Evolutionary conservation across 2,113 vertebrate species (phyloP), one percentile per base, ranked within the genome.

Genomic region (Nothocercus julius): DNA sequence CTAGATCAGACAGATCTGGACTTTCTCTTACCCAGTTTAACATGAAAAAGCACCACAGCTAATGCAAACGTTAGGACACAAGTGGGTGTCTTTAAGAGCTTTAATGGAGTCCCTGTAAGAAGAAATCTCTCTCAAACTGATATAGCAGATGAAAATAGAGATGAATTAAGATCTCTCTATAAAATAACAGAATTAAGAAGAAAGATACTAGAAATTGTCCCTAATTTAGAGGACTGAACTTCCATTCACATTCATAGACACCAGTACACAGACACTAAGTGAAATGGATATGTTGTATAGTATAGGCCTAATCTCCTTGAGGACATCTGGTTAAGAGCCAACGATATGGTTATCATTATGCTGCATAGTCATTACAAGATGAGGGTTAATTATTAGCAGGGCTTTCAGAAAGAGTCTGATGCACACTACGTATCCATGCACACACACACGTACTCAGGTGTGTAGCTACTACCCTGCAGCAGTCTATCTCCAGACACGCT

Each of bases 361-460:
- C 74, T 45, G 58, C 21, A 79, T 25, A 84, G 92, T 82, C 96
- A 83, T 56, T 79, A 92, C 70, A 74, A 76, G 63, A 77, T 59
- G 77, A 82, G n/a, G 62, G 92, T 96, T 97, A 97, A 96, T 95
- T 89, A 95, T 96, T 93, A 96, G 78, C 92, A 95, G 89, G 69
- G 66, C 62, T 95, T 84, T 82, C 78, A 94, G 87, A 94, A 59
- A 58, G 30, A 87, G 77, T 75, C 87, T 93, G 86, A 93, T 87
- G 77, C 84, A 90, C 84, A 36, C 81, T 58, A 70, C 78, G 56
- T 30, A 84, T 69, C 51, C 83, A 53, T 28, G 58, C 32, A 76
- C 24, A 58, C 22, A 62, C 25, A 51, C 25, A 73, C 42, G 28
- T 56, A 30, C 54, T 32, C 16, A 32, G 8, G 17, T 32, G 18